phyloP scores from a whole-genome alignment of 2,797 vertebrate species.

The Setipinna tenuifilis region DNA sequence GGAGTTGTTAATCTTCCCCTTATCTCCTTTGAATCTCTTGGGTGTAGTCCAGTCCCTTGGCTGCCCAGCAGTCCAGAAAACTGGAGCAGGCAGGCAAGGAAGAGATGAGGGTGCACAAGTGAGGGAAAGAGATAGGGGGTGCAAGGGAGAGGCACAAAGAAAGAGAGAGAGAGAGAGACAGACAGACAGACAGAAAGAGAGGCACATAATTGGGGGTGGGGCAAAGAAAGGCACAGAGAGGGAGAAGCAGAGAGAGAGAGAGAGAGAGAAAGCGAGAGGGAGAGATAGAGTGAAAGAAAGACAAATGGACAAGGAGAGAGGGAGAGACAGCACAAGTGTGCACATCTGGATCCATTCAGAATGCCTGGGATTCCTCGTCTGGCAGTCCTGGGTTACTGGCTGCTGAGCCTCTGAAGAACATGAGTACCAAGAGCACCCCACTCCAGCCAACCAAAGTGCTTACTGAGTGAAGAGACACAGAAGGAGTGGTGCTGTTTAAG shows the following conservation, averaged over 20 bases:
- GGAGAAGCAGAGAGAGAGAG: too few species aligned
- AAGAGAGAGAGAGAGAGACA: too few species aligned
- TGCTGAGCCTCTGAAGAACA: conserved; percentile 6
- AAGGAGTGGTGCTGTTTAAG: not conserved
- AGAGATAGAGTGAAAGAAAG: too few species aligned
- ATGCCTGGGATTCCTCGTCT: conserved; percentile 70
- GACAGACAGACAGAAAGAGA: too few species aligned
- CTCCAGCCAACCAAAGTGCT: not conserved
- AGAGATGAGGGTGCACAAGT: conserved; percentile 10
- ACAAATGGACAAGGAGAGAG: too few species aligned
- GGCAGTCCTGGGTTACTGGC: conserved; percentile 66
- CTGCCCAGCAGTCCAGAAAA: not conserved
- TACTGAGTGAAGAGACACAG: conserved; percentile 3
- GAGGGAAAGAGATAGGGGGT: too few species aligned
- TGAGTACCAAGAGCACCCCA: not conserved
- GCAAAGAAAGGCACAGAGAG: too few species aligned
- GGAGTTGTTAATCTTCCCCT: not conserved
- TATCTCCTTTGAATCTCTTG: conserved; percentile 24
- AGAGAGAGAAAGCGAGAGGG: too few species aligned
- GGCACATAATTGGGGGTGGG: too few species aligned
- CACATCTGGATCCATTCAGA: conserved; percentile 72
- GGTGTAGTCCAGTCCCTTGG: not conserved
- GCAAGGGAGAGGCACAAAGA: too few species aligned
- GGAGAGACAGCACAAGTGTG: conserved; percentile 33
- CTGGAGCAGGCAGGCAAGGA: not conserved